These are phyloP conservation scores for Muraenolepis orangiensis DNA, from an alignment of 2,797 vertebrate species.

Conservation along the genomic window DNA sequence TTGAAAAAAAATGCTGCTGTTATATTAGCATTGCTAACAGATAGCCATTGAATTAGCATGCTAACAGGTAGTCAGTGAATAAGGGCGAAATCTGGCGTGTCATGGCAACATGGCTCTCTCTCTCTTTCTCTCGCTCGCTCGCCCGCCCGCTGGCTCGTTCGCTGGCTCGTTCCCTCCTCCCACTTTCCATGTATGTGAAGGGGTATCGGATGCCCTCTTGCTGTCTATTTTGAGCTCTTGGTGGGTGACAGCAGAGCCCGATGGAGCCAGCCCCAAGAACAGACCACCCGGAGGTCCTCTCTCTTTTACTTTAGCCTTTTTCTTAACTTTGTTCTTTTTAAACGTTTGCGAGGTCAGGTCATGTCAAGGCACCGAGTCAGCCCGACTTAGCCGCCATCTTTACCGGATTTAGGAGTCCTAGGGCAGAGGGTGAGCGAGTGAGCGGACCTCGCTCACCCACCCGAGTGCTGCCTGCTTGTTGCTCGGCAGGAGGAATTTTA, in stretches of 20 bases:
- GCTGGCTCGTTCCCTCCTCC: constrained; percentile 8
- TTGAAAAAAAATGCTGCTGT: neutral
- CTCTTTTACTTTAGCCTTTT: constrained; percentile 44
- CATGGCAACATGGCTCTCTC: constrained; percentile 68
- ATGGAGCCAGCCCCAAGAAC: constrained; percentile 75
- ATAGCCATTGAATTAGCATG: neutral
- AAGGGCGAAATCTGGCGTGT: constrained; percentile 56
- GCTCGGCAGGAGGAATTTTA: constrained; percentile 62
- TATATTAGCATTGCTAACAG: neutral
- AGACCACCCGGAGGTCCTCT: constrained; percentile 75
- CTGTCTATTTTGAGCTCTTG: constrained; percentile 88
- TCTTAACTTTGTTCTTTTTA: constrained; percentile 2
- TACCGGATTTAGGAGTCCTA: constrained; percentile 38
- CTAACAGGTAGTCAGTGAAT: neutral
- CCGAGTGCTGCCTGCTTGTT: constrained; percentile 52
- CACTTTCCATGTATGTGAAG: constrained; percentile 42
- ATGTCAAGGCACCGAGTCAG: constrained; percentile 8
- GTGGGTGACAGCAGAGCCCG: constrained; percentile 85
- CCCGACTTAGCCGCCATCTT: constrained; percentile 4
- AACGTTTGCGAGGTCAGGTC: constrained; percentile 15
- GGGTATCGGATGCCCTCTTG: constrained; percentile 81
- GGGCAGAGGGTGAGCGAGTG: constrained; percentile 6
- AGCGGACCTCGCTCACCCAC: constrained; percentile 35
- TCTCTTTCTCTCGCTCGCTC: neutral
- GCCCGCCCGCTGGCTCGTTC: too few species aligned